Percentiles rank a stretch among this genome's conserved stretches.
Conservation (phyloP, 2,888 invertebrate genomes). For the Dryobota labecula region DNA sequence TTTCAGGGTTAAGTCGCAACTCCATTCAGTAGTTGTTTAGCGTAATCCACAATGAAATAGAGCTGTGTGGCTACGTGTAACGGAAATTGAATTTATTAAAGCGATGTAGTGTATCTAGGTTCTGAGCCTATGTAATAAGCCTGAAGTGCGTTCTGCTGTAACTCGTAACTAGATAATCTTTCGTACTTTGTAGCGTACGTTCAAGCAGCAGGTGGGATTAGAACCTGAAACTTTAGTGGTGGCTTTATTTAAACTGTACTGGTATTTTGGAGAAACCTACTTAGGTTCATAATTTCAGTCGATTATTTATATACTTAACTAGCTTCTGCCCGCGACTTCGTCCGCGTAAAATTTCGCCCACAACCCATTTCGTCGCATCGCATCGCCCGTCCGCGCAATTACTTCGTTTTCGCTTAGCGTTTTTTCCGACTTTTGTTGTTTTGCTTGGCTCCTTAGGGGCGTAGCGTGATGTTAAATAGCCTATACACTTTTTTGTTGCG, state of each 20-base stretch:
- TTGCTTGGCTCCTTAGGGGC: too few species aligned
- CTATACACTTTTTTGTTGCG: too few species aligned
- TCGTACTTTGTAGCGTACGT: conserved; percentile 12
- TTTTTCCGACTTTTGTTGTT: too few species aligned
- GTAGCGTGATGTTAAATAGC: too few species aligned
- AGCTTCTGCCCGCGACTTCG: too few species aligned
- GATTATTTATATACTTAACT: neutral
- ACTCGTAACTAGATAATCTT: conserved; percentile 53
- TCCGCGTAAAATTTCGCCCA: too few species aligned
- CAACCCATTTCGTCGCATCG: too few species aligned
- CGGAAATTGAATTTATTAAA: conserved; percentile 76
- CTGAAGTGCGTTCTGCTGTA: conserved; percentile 53
- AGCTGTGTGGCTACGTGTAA: conserved; percentile 66
- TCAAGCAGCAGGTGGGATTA: conserved; percentile 33
- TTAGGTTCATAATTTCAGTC: neutral
- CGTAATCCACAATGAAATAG: conserved; percentile 72
- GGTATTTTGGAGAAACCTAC: neutral
- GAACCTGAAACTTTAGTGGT: conserved; percentile 4
- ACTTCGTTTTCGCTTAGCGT: too few species aligned
- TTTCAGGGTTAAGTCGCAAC: conserved; percentile 55
- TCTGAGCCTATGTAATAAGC: conserved; percentile 54
- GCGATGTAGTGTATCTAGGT: conserved; percentile 57
- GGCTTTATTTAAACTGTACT: conserved; percentile 8
- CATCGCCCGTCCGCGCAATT: too few species aligned
- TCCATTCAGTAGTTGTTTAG: conserved; percentile 65